Evolutionary conservation across 2,797 vertebrate genomes (phyloP), one percentile per base, ranked within the genome.

Genomic region (Jordanella pulchra): DNA sequence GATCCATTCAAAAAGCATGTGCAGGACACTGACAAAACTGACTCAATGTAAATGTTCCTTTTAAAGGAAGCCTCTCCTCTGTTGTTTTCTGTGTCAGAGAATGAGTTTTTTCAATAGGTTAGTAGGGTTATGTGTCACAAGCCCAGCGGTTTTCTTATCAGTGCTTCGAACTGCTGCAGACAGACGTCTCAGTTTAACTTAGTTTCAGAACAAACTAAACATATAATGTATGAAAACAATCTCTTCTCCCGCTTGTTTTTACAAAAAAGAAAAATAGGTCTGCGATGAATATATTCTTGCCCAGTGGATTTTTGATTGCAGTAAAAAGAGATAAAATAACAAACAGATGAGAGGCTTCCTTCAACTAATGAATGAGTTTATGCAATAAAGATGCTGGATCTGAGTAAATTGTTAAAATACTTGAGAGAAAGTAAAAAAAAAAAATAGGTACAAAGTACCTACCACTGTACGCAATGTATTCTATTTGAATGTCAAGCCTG

Each of bases 401-500:
- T 63, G 55, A 74, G 60, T 67, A 53, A 48, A 69, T 58, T 67
- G 23, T 69, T 45, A 65, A 67, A 53, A 70, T 55, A 47, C 32
- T 55, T 17, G 30, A 63, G 64, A 74, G 55, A 55, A 42, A 58
- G 66, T 21, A 30, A 30, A 51, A 32, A 25, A 64, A 39, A 7
- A 39, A 39, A 39, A 39, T 39, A 39, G 35, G 69, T 25, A 73
- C 65, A 70, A 70, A 42, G 72, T 51, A 53, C 44, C 50, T 50
- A 69, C 25, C 64, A 58, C 50, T 73, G 51, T 74, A 55, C 55
- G 55, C 70, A 79, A 61, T 75, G 56, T 70, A 79, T 73, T 60
- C 71, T 53, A 65, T 61, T 75, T 65, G 77, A 79, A 79, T 79
- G 72, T 79, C 67, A 64, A 54, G 28, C 56, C 39, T 63, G 47